These are phyloP conservation scores for Pterocles gutturalis DNA, from an alignment of 2,113 vertebrate genomes.

Conservation along the genomic window DNA sequence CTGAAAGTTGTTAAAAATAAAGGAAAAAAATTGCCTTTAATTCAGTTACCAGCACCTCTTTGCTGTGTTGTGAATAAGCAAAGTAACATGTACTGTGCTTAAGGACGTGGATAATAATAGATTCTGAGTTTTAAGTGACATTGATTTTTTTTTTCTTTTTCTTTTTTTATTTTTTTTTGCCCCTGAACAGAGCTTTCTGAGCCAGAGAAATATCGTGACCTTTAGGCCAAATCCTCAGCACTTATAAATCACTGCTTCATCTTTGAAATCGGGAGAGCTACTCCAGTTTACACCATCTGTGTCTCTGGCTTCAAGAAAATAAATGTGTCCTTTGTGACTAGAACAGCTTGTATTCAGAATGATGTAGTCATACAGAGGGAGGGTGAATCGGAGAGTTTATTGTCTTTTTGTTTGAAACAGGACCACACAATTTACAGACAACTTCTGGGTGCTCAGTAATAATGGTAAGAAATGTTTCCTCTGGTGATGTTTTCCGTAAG, in stretches of 20 bases:
- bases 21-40: neutral
- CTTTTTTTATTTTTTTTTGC: too few species aligned
- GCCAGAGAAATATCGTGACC: constrained; percentile 30
- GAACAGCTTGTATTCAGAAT: constrained; percentile 49
- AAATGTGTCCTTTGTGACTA: constrained; percentile 44
- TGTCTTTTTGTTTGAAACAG: constrained; percentile 19
- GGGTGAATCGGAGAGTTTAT: neutral
- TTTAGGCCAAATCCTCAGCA: constrained; percentile 46
- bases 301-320: constrained; percentile 20
- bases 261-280: neutral
- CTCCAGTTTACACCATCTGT: constrained; percentile 43
- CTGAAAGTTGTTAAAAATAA: neutral
- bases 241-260: neutral
- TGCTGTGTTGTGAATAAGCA: neutral
- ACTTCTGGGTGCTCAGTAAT: constrained; percentile 3
- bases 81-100: neutral
- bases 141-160: neutral
- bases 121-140: constrained; percentile 47
- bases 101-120: neutral
- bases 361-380: neutral
- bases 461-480: constrained; percentile 21
- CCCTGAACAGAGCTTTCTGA: constrained; percentile 7
- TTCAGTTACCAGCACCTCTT: neutral
- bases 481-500: neutral
- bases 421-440: neutral